These are phyloP conservation scores for Caranx ignobilis DNA, from an alignment of 2,113 vertebrate genomes.

Conservation along the genomic window DNA sequence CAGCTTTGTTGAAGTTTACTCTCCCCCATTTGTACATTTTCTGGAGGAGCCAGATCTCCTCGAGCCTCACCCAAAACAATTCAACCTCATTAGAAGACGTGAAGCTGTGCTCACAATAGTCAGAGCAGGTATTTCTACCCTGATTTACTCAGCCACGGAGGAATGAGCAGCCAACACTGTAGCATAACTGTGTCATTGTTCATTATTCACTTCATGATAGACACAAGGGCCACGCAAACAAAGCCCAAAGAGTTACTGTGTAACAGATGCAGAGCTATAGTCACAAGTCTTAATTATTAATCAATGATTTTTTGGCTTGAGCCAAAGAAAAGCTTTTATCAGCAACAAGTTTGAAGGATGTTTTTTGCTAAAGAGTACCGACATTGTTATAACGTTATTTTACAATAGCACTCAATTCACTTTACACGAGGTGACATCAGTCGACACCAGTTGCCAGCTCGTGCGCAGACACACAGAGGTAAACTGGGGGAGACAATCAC, in stretches of 20 bases:
- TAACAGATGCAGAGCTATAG: background rate
- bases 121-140: background rate
- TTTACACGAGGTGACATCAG: background rate
- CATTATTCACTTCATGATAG: background rate
- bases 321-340: background rate
- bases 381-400: background rate
- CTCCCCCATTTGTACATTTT: background rate
- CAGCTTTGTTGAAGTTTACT: background rate
- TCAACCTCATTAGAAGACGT: background rate
- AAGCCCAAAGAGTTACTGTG: background rate
- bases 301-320: background rate
- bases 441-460: background rate
- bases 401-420: background rate
- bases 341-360: constrained; percentile 16
- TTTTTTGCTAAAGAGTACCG: background rate
- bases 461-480: background rate
- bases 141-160: background rate
- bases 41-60: background rate
- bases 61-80: background rate
- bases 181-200: background rate
- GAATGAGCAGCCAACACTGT: background rate
- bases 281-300: background rate
- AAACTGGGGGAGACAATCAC: background rate
- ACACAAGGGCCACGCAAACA: background rate
- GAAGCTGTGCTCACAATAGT: background rate